These are phyloP conservation scores for Phalera bucephala DNA, from an alignment of 2,888 invertebrate species.

Conservation along the genomic window DNA sequence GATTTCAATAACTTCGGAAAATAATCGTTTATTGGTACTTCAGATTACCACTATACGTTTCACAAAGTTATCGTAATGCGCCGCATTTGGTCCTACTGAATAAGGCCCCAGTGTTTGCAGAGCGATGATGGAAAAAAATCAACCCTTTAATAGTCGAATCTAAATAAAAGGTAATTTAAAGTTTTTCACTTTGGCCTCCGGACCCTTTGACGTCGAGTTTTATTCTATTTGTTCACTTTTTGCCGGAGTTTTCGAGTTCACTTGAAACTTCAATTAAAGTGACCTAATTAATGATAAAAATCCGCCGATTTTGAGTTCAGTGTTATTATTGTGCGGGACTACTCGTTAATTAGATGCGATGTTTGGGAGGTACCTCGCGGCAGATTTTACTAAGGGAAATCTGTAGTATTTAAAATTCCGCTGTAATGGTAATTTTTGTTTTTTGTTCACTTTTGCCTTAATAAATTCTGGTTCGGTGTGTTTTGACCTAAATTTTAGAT, in stretches of 20 bases:
- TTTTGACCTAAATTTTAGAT: too few species aligned
- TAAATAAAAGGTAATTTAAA: slow-evolving; percentile 36
- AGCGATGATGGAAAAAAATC: slow-evolving; percentile 22
- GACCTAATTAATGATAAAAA: slow-evolving; percentile 25
- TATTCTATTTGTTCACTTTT: slow-evolving; percentile 20
- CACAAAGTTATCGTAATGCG: too few species aligned
- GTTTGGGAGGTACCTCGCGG: too few species aligned
- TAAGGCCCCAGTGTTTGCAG: slow-evolving; percentile 28
- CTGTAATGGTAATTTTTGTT: too few species aligned
- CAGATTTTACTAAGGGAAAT: too few species aligned
- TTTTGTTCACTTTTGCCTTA: too few species aligned
- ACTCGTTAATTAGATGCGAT: background rate
- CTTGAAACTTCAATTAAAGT: slow-evolving; percentile 14
- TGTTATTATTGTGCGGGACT: slow-evolving; percentile 1
- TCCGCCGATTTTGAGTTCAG: slow-evolving; percentile 5
- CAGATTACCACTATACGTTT: too few species aligned
- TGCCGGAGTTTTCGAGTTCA: slow-evolving; percentile 19
- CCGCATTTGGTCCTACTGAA: too few species aligned
- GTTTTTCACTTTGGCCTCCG: slow-evolving; percentile 30
- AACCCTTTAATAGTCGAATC: slow-evolving; percentile 23
- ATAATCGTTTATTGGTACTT: too few species aligned
- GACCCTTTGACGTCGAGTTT: slow-evolving; percentile 32
- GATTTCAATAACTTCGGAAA: too few species aligned
- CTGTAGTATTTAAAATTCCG: too few species aligned
- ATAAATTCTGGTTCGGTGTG: too few species aligned